A percentile compares a stretch with the other conserved stretches of the same genome.
phyloP scores from a whole-genome alignment of 2,888 invertebrate species.

The Rapana venosa region DNA sequence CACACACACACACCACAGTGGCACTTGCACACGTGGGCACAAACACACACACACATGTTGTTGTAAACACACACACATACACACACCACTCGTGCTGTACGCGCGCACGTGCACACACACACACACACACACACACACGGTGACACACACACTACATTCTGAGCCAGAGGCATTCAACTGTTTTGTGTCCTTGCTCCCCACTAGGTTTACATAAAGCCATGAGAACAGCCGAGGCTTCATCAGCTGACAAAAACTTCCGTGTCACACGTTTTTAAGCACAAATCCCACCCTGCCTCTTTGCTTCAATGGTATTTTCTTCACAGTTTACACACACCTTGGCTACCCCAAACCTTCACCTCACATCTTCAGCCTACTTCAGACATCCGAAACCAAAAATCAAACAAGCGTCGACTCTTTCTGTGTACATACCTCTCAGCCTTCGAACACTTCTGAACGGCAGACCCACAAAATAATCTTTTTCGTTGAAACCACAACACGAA shows the following conservation, averaged over 20 bases:
- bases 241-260: constrained; percentile 8
- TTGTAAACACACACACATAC: too few relatives aligned
- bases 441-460: neutral
- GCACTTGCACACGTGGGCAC: too few relatives aligned
- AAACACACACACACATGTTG: too few relatives aligned
- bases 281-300: neutral
- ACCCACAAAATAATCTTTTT: neutral
- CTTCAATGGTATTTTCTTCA: neutral
- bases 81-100: too few relatives aligned
- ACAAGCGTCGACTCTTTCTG: neutral
- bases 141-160: too few relatives aligned
- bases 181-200: too few relatives aligned
- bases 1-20: too few relatives aligned
- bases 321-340: neutral
- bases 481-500: neutral
- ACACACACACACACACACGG: too few relatives aligned
- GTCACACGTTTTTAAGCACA: neutral
- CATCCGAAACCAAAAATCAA: neutral
- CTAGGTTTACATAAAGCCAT: neutral
- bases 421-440: neutral
- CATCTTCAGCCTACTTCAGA: neutral
- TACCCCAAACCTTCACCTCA: neutral
- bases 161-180: too few relatives aligned
- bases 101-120: too few relatives aligned
- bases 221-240: neutral